Percentiles rank a stretch among this genome's conserved stretches.
These are phyloP conservation scores for Leptopterna dolabrata DNA, from an alignment of 2,888 invertebrate genomes.

Conservation along the genomic window DNA sequence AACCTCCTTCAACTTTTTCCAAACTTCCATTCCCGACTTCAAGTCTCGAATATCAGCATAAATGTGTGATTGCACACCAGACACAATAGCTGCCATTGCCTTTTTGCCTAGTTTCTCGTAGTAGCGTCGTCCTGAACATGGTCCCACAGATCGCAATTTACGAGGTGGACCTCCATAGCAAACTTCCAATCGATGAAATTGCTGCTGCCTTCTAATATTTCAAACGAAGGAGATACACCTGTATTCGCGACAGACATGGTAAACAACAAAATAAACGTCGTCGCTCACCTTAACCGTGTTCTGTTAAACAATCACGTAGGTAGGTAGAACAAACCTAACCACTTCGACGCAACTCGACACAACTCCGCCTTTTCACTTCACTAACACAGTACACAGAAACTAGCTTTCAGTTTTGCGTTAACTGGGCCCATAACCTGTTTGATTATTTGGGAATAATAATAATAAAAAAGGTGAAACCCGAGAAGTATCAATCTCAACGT, in stretches of 20 bases:
- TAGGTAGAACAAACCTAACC: not conserved
- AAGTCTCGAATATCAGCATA: slow-evolving; percentile 20
- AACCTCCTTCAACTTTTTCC: slow-evolving; percentile 18
- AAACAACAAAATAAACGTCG: not conserved
- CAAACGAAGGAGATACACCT: slow-evolving; percentile 6
- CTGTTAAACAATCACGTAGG: not conserved
- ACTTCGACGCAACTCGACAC: slow-evolving; percentile 7
- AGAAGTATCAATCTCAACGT: no score
- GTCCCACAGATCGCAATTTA: slow-evolving; percentile 16
- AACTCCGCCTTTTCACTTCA: no score
- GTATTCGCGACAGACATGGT: no score
- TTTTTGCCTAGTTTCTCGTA: slow-evolving; percentile 2
- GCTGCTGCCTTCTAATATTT: slow-evolving; percentile 30
- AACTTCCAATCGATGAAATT: slow-evolving; percentile 48
- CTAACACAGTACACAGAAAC: no score
- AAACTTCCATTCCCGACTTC: not conserved
- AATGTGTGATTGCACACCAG: slow-evolving; percentile 26
- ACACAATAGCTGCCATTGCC: slow-evolving; percentile 26
- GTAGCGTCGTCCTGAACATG: not conserved
- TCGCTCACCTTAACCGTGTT: not conserved
- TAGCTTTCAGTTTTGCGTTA: no score
- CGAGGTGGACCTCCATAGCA: slow-evolving; percentile 25
- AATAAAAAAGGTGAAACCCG: no score
- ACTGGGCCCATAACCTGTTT: no score
- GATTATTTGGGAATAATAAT: no score